Base-by-base conservation (phyloP, 2,888 invertebrate species). In the Hofmannophila pseudospretella region DNA sequence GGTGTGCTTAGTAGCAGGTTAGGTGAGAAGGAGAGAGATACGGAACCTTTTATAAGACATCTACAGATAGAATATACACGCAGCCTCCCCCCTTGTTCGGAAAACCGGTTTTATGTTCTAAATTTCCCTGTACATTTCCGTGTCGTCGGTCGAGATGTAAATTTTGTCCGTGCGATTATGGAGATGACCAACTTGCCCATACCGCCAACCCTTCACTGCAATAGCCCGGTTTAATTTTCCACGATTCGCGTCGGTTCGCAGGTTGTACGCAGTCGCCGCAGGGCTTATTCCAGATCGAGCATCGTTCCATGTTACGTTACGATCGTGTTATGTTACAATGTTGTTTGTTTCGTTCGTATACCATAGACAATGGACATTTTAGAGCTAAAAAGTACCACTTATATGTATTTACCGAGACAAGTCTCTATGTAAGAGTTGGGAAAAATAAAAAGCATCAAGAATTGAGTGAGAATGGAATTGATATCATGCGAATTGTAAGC, bases 271-370 rank as follows among this genome's bases (percentile, higher is more conserved):
- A 85, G 86, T 85, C 85, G 85, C 77, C 85, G 80, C 82, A 69
- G 75, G 85, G 82, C 78, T 79, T 72, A 67, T 80, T 84, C 79
- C 58, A 75, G 72, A 82, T 79, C 74, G 75, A 73, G 70, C 66
- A 74, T 67, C 67, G 67, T 77, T 76, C 70, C 67, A 70, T 79
- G 82, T 85, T 84, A 81, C 68, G 81, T 84, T 82, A 68, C 62
- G 59, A 64, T 71, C 72, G 68, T 67, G 58, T 84, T 85, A 64
- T 76, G 84, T 86, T 84, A 70, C 53, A 23, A 13, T 33, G 20
- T 20, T 70, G 51, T 84, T 84, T 85, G 70, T 75, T 74, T 74
- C 70, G 60, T 59, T 72, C 64, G 56, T 69, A 66, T 64, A 36
- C 16, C 66, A 55, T 64, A 61, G 58, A 58, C 51, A 23, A 53